phyloP scores from a whole-genome alignment of 1,140 invertebrate species.

The Caerostris extrusa region DNA sequence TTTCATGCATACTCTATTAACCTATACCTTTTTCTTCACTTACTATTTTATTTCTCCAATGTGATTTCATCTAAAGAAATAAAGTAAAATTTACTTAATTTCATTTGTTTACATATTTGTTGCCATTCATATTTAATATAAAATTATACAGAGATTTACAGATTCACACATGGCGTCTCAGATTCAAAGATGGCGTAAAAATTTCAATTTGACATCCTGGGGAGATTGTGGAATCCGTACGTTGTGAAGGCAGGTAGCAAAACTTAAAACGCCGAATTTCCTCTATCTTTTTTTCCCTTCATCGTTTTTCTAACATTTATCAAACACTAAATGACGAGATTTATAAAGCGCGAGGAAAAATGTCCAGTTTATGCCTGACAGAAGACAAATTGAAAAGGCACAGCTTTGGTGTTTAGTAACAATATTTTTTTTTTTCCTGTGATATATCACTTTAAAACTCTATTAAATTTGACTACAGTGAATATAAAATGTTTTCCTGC shows the following conservation, averaged over 20 bases:
- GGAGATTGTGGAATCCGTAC: not conserved
- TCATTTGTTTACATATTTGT: too few relatives aligned
- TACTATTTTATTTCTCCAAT: too few relatives aligned
- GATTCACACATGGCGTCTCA: too few relatives aligned
- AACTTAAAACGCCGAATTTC: conserved; percentile 56
- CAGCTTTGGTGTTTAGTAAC: conserved; percentile 28
- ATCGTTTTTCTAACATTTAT: conserved; percentile 51
- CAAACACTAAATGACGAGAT: conserved; percentile 53
- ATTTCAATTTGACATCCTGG: not conserved
- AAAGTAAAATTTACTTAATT: too few relatives aligned
- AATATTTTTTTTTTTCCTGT: not conserved
- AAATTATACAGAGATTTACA: too few relatives aligned
- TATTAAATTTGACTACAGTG: conserved; percentile 75
- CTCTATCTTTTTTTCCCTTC: conserved; percentile 29
- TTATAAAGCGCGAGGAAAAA: conserved; percentile 66
- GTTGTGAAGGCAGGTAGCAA: conserved; percentile 12
- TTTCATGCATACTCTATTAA: too few relatives aligned
- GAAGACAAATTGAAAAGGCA: conserved; percentile 72
- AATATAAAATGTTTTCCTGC: not conserved
- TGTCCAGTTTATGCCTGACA: conserved; percentile 73
- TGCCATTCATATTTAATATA: too few relatives aligned
- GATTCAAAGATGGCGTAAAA: not conserved
- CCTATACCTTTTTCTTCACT: too few relatives aligned
- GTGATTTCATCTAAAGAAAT: too few relatives aligned
- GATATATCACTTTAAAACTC: conserved; percentile 72